phyloP scores from a whole-genome alignment of 2,113 vertebrate genomes.

The Cacatua alba region DNA sequence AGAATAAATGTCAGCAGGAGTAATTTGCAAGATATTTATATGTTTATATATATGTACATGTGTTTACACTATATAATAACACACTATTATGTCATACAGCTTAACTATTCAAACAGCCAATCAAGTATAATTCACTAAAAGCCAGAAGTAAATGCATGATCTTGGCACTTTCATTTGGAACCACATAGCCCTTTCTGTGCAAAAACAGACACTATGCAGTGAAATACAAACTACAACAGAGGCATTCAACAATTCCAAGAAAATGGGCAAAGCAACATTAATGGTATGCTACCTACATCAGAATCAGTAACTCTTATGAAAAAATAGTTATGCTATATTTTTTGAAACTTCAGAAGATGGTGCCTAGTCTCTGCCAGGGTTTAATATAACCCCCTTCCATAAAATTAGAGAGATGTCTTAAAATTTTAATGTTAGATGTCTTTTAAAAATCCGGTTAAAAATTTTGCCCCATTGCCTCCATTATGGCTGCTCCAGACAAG shows the following conservation, averaged over 20 bases:
- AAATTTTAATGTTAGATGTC: too few species aligned
- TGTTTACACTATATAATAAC: not conserved
- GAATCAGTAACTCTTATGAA: not conserved
- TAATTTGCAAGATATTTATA: not conserved
- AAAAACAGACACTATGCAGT: not conserved
- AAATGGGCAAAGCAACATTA: not conserved
- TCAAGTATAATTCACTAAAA: not conserved
- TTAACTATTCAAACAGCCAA: not conserved
- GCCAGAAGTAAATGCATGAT: not conserved
- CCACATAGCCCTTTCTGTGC: not conserved
- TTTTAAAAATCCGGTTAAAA: not conserved
- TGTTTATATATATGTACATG: fast-evolving
- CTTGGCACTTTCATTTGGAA: not conserved
- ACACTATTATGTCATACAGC: not conserved
- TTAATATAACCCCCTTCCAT: not conserved
- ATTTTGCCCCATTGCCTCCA: not conserved
- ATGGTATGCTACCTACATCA: not conserved
- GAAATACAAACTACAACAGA: not conserved
- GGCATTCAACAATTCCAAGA: not conserved
- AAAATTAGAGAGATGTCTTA: not conserved
- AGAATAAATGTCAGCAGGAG: not conserved
- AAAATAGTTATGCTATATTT: not conserved
- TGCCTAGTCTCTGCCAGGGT: not conserved
- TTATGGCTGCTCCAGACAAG: not conserved
- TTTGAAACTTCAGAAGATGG: not conserved